Evolutionary conservation across 2,797 vertebrate genomes (phyloP).

Genomic region (Balearica regulorum): DNA sequence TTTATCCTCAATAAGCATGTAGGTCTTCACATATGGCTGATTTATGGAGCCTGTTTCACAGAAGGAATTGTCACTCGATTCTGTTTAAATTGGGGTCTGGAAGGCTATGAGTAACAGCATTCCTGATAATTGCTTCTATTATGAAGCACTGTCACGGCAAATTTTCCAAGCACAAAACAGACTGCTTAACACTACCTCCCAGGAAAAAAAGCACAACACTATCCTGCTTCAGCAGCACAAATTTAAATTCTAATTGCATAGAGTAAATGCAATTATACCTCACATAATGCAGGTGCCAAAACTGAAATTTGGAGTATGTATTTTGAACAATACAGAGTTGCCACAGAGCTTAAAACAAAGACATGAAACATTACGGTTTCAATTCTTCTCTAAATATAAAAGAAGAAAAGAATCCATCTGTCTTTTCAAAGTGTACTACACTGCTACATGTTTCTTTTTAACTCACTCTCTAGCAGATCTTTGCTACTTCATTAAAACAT

Average conservation of each 20-base stretch:
- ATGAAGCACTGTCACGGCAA: slow-evolving; percentile 64
- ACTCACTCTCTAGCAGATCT: slow-evolving; percentile 14
- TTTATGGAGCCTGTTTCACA: slow-evolving; percentile 48
- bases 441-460: neutral
- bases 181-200: slow-evolving; percentile 38
- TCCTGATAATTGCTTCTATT: slow-evolving; percentile 72
- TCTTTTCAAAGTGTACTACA: neutral
- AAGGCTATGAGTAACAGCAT: slow-evolving; percentile 56
- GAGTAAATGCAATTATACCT: slow-evolving; percentile 59
- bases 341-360: neutral
- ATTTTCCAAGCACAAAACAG: slow-evolving; percentile 64
- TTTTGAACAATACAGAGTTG: slow-evolving; percentile 11
- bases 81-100: slow-evolving; percentile 70
- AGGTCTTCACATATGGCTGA: slow-evolving; percentile 43
- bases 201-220: neutral
- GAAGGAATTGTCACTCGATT: slow-evolving; percentile 59
- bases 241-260: slow-evolving; percentile 59
- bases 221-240: slow-evolving; percentile 32
- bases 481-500: slow-evolving; percentile 43
- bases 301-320: neutral
- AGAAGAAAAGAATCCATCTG: slow-evolving; percentile 6
- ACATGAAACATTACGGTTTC: neutral
- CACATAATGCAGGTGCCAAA: slow-evolving; percentile 48
- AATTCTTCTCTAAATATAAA: slow-evolving; percentile 8
- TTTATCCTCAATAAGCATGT: slow-evolving; percentile 14